These are phyloP conservation scores for Brachirus orientalis DNA, from an alignment of 2,113 vertebrate species.

Conservation along the genomic window DNA sequence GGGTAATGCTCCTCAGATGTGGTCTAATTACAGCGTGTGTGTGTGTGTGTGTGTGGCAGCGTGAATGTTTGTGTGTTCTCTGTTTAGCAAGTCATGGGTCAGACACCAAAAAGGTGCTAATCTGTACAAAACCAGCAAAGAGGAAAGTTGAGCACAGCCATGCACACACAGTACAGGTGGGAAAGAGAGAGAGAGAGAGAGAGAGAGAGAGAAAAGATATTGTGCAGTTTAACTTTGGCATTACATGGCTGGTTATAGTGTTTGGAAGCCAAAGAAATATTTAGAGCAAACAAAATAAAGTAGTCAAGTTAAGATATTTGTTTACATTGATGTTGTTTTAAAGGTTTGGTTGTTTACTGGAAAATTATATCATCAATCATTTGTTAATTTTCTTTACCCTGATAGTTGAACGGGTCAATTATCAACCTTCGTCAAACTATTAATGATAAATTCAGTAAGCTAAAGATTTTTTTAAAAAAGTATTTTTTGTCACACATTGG, in stretches of 20 bases:
- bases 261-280: neutral
- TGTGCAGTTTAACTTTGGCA: no score
- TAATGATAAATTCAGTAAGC: no score
- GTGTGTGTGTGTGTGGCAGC: slow-evolving; percentile 10
- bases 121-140: slow-evolving; percentile 54
- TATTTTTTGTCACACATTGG: no score
- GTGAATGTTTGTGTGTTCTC: slow-evolving; percentile 30
- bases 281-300: no score
- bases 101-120: slow-evolving; percentile 47
- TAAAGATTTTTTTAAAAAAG: no score
- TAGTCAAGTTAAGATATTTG: neutral
- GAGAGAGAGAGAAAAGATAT: neutral
- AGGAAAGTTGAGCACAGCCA: slow-evolving; percentile 26
- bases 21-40: slow-evolving; percentile 68
- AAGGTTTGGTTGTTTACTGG: no score
- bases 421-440: no score
- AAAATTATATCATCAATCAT: no score
- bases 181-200: neutral
- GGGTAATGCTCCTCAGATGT: slow-evolving; percentile 81
- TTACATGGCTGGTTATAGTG: no score
- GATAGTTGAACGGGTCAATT: no score
- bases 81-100: slow-evolving; percentile 44
- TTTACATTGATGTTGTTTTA: neutral
- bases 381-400: no score
- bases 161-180: neutral